Conservation (phyloP, 2,888 invertebrate species). For the Cyaniris semiargus region DNA sequence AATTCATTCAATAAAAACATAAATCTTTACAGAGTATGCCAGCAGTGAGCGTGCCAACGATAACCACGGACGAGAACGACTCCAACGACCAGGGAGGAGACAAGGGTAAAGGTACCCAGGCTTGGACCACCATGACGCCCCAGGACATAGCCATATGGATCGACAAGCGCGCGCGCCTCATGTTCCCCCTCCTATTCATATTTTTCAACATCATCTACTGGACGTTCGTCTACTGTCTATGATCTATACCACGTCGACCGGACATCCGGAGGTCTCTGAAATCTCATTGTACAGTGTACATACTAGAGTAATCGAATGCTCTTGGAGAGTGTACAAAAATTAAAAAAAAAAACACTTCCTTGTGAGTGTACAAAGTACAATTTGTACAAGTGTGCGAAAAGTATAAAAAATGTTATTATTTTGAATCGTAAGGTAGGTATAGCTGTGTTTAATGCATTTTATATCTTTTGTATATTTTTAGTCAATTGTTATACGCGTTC, state of each 20-base stretch:
- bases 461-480: constrained; percentile 29
- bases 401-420: background rate
- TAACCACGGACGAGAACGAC: constrained; percentile 84
- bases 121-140: constrained; percentile 91
- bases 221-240: constrained; percentile 85
- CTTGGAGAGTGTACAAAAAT: background rate
- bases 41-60: constrained; percentile 83
- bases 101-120: constrained; percentile 58
- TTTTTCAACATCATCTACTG: constrained; percentile 90
- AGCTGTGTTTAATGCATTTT: constrained; percentile 22
- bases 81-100: constrained; percentile 70
- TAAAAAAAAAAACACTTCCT: background rate
- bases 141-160: constrained; percentile 94
- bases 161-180: constrained; percentile 87
- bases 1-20: no score
- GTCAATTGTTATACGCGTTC: constrained; percentile 16
- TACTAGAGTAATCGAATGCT: constrained; percentile 8
- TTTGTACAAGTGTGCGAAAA: background rate
- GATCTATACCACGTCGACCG: constrained; percentile 38
- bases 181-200: constrained; percentile 88
- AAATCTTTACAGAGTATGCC: constrained; percentile 79
- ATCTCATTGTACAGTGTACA: constrained; percentile 30
- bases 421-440: background rate
- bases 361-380: background rate
- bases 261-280: constrained; percentile 6